Evolutionary conservation across 2,113 vertebrate genomes (phyloP).

Genomic region (Mionectes macconnelli): DNA sequence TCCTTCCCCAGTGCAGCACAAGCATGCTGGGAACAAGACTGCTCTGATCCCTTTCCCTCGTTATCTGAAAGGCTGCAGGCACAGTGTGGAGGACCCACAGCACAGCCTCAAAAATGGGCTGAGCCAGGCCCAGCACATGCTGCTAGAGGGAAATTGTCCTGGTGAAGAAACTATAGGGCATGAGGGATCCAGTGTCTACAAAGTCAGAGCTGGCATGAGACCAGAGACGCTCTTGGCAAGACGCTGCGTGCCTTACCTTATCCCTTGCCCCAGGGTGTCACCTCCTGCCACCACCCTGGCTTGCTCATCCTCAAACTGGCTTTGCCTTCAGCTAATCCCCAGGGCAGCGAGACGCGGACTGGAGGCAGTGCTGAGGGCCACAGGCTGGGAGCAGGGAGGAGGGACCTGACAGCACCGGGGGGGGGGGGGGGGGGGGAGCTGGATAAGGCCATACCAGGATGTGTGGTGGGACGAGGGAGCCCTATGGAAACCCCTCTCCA

Average conservation of each 20-base stretch:
- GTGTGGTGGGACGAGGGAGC: neutral
- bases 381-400: neutral
- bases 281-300: neutral
- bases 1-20: neutral
- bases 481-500: neutral
- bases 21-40: neutral
- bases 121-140: neutral
- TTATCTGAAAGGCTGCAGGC: neutral
- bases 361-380: neutral
- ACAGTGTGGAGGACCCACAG: neutral
- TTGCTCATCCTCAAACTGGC: neutral
- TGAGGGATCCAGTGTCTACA: neutral
- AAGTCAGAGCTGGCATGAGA: neutral
- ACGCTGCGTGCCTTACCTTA: neutral
- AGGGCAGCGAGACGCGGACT: neutral
- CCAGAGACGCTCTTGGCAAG: neutral
- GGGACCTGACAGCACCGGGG: neutral
- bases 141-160: neutral
- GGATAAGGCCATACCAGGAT: neutral
- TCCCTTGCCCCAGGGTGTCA: neutral
- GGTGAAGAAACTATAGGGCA: neutral
- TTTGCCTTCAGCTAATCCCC: neutral
- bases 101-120: neutral
- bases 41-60: accelerated
- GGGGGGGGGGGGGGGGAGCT: neutral